phyloP scores from a whole-genome alignment of 1,140 invertebrate genomes.

The Cataglyphis hispanica region DNA sequence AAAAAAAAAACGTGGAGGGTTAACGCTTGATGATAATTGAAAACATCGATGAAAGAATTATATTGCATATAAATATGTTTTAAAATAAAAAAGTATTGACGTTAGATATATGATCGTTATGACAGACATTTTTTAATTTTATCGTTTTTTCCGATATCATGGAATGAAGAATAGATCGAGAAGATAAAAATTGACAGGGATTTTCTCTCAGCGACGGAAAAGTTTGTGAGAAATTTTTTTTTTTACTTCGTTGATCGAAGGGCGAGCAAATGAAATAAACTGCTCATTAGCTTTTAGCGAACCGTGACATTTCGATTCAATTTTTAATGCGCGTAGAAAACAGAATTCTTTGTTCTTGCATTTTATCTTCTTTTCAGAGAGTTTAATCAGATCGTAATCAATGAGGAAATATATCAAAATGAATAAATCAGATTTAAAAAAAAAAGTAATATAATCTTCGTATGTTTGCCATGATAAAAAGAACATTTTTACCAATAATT shows the following conservation, averaged over 20 bases:
- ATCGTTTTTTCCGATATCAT: neutral
- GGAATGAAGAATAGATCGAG: neutral
- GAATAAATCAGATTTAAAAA: neutral
- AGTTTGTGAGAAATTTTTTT: conserved; percentile 54
- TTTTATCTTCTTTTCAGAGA: neutral
- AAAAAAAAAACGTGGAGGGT: conserved; percentile 15
- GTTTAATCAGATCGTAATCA: neutral
- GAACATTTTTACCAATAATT: conserved; percentile 7
- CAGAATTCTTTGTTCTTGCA: conserved; percentile 4
- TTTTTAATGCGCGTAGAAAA: conserved; percentile 46
- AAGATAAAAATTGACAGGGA: conserved; percentile 6
- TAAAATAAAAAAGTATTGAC: neutral
- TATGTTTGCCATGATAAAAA: neutral
- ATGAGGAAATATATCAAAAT: neutral
- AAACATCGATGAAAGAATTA: conserved; percentile 22
- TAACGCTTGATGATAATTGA: conserved; percentile 44
- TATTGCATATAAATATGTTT: neutral
- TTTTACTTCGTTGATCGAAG: conserved; percentile 37
- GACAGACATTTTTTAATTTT: neutral
- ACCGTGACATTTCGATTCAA: conserved; percentile 48
- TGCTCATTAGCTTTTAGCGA: conserved; percentile 32
- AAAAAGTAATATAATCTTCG: neutral
- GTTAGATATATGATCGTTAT: neutral
- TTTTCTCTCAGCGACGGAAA: neutral
- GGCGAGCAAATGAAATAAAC: conserved; percentile 43